Conservation (phyloP, 2,888 invertebrate species). For the Drymonia ruficornis region DNA sequence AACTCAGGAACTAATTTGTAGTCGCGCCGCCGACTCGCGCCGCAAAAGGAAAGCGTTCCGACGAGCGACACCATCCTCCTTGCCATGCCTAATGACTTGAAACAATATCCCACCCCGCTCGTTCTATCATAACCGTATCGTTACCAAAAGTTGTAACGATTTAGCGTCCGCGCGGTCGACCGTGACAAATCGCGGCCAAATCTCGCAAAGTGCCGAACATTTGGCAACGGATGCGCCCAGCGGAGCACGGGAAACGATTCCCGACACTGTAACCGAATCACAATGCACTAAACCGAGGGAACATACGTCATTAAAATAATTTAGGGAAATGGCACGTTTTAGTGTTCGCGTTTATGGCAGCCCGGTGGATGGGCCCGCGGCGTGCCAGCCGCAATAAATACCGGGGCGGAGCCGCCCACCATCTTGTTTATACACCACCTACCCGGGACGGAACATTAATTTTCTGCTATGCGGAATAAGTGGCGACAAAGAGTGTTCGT, state of each 20-base stretch:
- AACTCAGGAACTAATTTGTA: slow-evolving; percentile 69
- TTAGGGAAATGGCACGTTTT: slow-evolving; percentile 75
- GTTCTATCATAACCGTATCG: slow-evolving; percentile 40
- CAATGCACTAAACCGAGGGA: slow-evolving; percentile 63
- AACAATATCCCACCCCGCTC: slow-evolving; percentile 50
- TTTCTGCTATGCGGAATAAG: slow-evolving; percentile 68
- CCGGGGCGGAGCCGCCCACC: slow-evolving; percentile 63
- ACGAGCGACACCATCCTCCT: slow-evolving; percentile 54
- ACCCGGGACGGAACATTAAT: slow-evolving; percentile 68
- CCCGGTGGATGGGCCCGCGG: slow-evolving; percentile 56
- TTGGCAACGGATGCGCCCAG: slow-evolving; percentile 52
- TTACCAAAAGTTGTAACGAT: slow-evolving; percentile 43
- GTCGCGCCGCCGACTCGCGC: slow-evolving; percentile 52
- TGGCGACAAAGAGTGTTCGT: slow-evolving; percentile 68
- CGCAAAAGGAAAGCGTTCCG: slow-evolving; percentile 61
- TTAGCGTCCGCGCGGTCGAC: slow-evolving; percentile 37
- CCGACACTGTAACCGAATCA: slow-evolving; percentile 63
- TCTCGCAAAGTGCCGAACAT: slow-evolving; percentile 43
- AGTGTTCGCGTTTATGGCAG: slow-evolving; percentile 71
- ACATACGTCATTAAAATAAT: slow-evolving; percentile 77
- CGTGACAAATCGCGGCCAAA: slow-evolving; percentile 47
- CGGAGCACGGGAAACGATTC: slow-evolving; percentile 49
- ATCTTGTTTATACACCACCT: slow-evolving; percentile 71
- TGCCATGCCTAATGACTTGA: slow-evolving; percentile 63
- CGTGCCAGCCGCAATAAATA: slow-evolving; percentile 74